Evolutionary conservation across 2,113 vertebrate species (phyloP).

Genomic region (Phalacrocorax brasilianus): DNA sequence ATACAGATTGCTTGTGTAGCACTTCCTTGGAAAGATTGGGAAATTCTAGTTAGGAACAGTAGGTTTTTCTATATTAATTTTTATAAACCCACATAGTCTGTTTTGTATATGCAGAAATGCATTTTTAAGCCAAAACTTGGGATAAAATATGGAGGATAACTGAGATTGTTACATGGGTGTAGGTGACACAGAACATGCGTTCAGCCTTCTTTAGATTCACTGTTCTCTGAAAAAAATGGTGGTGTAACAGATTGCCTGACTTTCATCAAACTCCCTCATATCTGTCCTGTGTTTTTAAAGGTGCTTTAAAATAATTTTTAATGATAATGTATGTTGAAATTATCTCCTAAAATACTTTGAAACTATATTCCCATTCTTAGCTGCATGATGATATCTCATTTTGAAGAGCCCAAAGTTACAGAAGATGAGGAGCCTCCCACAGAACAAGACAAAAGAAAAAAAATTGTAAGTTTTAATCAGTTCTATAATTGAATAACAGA

Average conservation of each 20-base stretch:
- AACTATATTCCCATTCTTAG: conserved; percentile 64
- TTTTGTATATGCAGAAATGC: neutral
- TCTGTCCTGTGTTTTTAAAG: neutral
- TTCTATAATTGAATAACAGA: too few species aligned
- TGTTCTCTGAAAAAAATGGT: neutral
- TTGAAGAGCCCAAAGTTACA: conserved; percentile 87
- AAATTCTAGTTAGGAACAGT: neutral
- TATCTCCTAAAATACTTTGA: neutral
- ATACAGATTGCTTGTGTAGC: neutral
- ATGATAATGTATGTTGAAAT: neutral
- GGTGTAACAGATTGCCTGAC: neutral
- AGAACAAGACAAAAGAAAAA: conserved; percentile 98
- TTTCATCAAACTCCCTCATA: neutral
- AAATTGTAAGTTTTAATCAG: conserved; percentile 77
- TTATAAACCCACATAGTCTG: neutral
- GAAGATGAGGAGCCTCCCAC: conserved; percentile 95
- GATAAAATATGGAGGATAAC: neutral
- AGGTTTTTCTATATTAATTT: neutral
- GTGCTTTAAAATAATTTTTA: neutral
- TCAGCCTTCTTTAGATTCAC: neutral
- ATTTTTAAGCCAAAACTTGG: neutral
- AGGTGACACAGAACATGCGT: neutral
- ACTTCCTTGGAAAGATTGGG: neutral
- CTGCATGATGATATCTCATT: conserved; percentile 93
- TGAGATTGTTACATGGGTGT: neutral